A percentile compares a stretch with the other conserved stretches of the same genome.
These are phyloP conservation scores for Hirundichthys speculiger DNA, from an alignment of 2,113 vertebrate species.

Conservation along the genomic window DNA sequence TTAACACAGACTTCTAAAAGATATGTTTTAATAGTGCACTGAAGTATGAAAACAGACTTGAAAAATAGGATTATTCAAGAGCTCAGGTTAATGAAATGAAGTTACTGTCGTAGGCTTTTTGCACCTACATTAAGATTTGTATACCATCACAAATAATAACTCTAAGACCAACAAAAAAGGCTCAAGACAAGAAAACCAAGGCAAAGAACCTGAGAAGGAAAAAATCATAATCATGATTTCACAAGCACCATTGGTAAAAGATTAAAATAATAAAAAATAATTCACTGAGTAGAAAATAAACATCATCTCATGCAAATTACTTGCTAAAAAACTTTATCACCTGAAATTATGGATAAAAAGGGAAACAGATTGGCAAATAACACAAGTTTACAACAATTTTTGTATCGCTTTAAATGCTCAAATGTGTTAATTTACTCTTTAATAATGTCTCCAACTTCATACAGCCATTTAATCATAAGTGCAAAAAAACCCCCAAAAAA, in stretches of 20 bases:
- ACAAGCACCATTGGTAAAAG: slow-evolving; percentile 57
- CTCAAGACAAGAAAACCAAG: slow-evolving; percentile 33
- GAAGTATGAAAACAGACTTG: slow-evolving; percentile 56
- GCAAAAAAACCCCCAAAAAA: too few relatives aligned
- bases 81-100: slow-evolving; percentile 32
- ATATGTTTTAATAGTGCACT: slow-evolving; percentile 70
- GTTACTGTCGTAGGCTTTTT: neutral
- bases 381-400: slow-evolving; percentile 20
- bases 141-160: slow-evolving; percentile 37
- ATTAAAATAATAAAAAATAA: neutral
- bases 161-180: slow-evolving; percentile 38
- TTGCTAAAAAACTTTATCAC: neutral
- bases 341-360: too few relatives aligned
- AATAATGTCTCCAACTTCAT: slow-evolving; percentile 25
- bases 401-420: slow-evolving; percentile 43
- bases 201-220: slow-evolving; percentile 78
- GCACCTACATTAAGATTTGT: slow-evolving; percentile 24
- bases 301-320: neutral
- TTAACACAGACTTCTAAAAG: slow-evolving; percentile 35
- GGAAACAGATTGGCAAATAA: slow-evolving; percentile 17
- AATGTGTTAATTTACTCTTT: slow-evolving; percentile 1
- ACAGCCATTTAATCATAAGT: neutral
- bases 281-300: neutral
- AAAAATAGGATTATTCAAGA: slow-evolving; percentile 48
- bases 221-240: slow-evolving; percentile 44